A percentile compares a stretch with the other conserved stretches of the same genome.
phyloP scores from a whole-genome alignment of 30 jellyfish, hydroid and myxozoan genomes.

The Morbakka virulenta region DNA sequence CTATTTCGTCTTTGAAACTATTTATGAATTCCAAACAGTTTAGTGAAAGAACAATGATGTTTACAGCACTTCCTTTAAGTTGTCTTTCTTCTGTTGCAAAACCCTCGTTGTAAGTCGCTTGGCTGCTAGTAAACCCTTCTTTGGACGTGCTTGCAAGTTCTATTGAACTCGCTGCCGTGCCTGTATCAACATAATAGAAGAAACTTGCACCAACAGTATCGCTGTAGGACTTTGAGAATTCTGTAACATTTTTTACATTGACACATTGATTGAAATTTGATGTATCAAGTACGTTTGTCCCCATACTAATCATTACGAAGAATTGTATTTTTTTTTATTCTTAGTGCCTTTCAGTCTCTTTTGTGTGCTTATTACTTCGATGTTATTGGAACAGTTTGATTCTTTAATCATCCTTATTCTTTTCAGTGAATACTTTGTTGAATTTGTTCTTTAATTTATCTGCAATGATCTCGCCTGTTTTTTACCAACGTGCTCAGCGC shows the following conservation, averaged over 20 bases:
- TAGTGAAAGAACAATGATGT: conserved; percentile 3
- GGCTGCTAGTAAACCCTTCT: background rate
- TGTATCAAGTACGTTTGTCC: conserved; percentile 11
- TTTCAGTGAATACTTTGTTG: background rate
- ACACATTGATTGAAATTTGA: conserved; percentile 9
- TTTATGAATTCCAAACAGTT: conserved; percentile 1
- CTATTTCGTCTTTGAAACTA: conserved; percentile 12
- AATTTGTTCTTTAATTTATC: background rate
- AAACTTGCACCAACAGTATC: conserved; percentile 3
- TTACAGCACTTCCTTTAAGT: conserved; percentile 7
- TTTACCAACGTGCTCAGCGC: conserved; percentile 3
- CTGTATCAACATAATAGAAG: conserved; percentile 28
- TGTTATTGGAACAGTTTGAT: background rate
- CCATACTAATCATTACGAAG: too few species aligned
- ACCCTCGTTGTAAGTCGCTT: conserved; percentile 2
- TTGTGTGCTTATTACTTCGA: too few species aligned
- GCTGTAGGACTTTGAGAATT: conserved; percentile 21
- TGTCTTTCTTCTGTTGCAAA: conserved; percentile 28
- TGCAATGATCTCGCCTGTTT: too few species aligned
- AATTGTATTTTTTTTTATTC: too few species aligned
- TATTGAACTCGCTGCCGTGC: background rate
- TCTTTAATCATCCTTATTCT: background rate
- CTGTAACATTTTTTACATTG: conserved; percentile 12
- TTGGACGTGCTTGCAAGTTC: background rate
- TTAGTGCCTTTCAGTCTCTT: too few species aligned